These are phyloP conservation scores for Amphimedon queenslandica DNA, from an alignment of 37 sponge, comb jelly and placozoan species.

Conservation along the genomic window DNA sequence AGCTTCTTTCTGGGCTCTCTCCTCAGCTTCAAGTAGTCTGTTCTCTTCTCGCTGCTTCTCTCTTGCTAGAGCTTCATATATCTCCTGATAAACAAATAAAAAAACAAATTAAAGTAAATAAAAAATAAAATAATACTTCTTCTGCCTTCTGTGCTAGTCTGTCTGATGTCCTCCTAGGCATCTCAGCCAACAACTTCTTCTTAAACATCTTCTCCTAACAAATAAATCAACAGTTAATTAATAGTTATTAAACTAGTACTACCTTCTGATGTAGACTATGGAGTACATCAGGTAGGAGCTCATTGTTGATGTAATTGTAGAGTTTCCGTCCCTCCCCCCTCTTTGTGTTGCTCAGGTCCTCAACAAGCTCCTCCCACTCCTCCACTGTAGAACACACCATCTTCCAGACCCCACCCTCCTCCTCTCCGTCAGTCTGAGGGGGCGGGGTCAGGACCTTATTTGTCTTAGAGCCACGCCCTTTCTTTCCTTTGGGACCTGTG, in stretches of 20 bases:
- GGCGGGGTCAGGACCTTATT: background rate
- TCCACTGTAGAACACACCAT: slow-evolving; percentile 59
- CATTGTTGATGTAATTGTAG: slow-evolving; percentile 11
- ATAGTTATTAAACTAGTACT: background rate
- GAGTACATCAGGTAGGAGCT: slow-evolving; percentile 52
- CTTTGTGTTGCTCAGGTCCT: slow-evolving; percentile 18
- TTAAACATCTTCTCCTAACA: slow-evolving; percentile 43
- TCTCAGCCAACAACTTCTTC: slow-evolving; percentile 36
- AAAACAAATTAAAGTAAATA: background rate
- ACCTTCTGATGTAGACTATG: background rate
- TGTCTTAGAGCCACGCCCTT: background rate
- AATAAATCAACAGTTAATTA: background rate
- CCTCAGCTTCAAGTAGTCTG: slow-evolving; percentile 35
- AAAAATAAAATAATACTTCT: slow-evolving; percentile 38
- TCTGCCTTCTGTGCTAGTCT: slow-evolving; percentile 69
- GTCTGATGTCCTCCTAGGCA: slow-evolving; percentile 67
- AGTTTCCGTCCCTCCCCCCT: slow-evolving; percentile 37
- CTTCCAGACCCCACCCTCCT: slow-evolving; percentile 44
- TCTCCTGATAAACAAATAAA: slow-evolving; percentile 29
- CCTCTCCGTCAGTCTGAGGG: slow-evolving; percentile 6
- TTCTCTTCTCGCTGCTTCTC: slow-evolving; percentile 64
- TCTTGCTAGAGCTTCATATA: slow-evolving; percentile 37
- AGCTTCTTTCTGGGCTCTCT: slow-evolving; percentile 30
- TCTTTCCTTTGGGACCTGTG: background rate
- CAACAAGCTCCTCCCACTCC: slow-evolving; percentile 72